Percentiles rank a stretch among this genome's conserved stretches.
phyloP scores from a whole-genome alignment of 30 jellyfish, hydroid and myxozoan genomes.

The Hydractinia echinata region DNA sequence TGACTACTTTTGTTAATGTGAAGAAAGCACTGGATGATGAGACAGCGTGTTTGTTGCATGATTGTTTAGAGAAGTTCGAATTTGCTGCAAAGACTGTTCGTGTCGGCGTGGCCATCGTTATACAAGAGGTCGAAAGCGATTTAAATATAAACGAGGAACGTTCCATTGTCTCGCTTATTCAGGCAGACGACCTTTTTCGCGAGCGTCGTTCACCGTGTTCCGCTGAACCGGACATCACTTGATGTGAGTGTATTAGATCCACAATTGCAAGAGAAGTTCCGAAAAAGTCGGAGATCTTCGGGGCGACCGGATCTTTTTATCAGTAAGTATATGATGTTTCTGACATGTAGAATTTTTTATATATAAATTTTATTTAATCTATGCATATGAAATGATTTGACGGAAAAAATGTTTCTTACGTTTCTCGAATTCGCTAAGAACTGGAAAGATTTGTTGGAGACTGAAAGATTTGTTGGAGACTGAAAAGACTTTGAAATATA shows the following conservation, averaged over 20 bases:
- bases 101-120: conserved; percentile 63
- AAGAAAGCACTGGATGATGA: conserved; percentile 29
- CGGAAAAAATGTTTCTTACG: no score
- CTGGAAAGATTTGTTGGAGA: no score
- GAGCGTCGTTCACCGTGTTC: conserved; percentile 30
- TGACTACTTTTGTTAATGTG: conserved; percentile 8
- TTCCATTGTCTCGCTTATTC: conserved; percentile 34
- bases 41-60: conserved; percentile 14
- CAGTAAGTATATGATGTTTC: conserved; percentile 31
- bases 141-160: conserved; percentile 29
- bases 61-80: conserved; percentile 40
- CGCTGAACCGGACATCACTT: conserved; percentile 27
- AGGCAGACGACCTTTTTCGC: conserved; percentile 24
- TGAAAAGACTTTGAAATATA: no score
- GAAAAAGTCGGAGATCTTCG: conserved; percentile 12
- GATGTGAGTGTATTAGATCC: conserved; percentile 16
- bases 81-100: conserved; percentile 73
- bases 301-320: conserved; percentile 32
- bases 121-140: conserved; percentile 60
- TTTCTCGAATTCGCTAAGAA: no score
- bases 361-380: no score
- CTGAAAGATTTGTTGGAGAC: no score
- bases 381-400: no score
- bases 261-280: conserved; percentile 13
- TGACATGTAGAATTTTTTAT: neutral